Percentiles rank a stretch among this genome's conserved stretches.
Conservation (phyloP, 2,113 vertebrate species). For the Ptyas mucosa region DNA sequence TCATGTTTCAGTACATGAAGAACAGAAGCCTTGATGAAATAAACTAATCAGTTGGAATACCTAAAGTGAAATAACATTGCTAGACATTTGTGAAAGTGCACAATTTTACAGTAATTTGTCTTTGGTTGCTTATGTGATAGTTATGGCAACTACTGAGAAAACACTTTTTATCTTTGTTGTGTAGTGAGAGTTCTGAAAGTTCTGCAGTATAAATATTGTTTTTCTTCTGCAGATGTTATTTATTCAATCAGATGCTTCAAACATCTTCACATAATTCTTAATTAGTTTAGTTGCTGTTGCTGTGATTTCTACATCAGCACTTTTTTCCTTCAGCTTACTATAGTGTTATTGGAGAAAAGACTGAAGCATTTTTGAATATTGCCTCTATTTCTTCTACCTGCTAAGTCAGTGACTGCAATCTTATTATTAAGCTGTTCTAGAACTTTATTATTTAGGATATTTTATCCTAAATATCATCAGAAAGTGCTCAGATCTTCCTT, state of each 20-base stretch:
- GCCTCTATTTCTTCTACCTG: not conserved
- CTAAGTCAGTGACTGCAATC: not conserved
- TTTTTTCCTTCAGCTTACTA: not conserved
- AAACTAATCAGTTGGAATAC: not conserved
- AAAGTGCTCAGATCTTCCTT: not conserved
- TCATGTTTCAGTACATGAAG: not conserved
- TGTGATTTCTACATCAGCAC: not conserved
- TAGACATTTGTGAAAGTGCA: not conserved
- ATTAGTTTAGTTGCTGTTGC: not conserved
- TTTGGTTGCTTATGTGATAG: not conserved
- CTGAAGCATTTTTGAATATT: not conserved
- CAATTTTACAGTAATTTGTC: not conserved
- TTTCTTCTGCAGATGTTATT: not conserved
- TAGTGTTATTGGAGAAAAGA: not conserved
- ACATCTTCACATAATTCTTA: not conserved
- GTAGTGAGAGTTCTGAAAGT: not conserved
- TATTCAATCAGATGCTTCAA: not conserved
- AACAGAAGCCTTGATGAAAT: not conserved
- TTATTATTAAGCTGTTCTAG: not conserved
- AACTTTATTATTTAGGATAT: not conserved
- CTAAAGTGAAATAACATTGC: not conserved
- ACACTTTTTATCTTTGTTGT: not conserved
- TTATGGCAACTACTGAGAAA: not conserved
- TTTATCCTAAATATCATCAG: not conserved
- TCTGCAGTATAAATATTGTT: not conserved